Conservation (phyloP, 2,888 invertebrate genomes). For the Podotricha telesiphe region DNA sequence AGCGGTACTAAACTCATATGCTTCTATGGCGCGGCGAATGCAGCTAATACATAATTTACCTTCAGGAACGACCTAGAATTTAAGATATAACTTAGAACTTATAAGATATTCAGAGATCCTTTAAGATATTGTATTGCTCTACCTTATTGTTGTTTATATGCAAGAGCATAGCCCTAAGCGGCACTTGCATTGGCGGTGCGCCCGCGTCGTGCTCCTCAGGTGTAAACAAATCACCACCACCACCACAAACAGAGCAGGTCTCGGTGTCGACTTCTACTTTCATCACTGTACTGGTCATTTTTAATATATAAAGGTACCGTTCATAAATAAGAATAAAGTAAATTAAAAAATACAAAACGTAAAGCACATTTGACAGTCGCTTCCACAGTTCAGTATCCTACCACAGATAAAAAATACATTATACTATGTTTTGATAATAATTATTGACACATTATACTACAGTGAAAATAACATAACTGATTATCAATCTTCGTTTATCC, state of each 20-base stretch:
- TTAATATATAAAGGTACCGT: not conserved
- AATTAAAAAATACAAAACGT: not conserved
- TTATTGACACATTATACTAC: not conserved
- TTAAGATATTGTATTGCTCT: slow-evolving; percentile 1
- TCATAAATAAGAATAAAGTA: slow-evolving; percentile 1
- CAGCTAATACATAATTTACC: slow-evolving; percentile 67
- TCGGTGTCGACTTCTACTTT: slow-evolving; percentile 64
- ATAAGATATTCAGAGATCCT: not conserved
- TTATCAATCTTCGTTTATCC: too few species aligned
- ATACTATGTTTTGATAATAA: not conserved
- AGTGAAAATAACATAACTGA: too few species aligned
- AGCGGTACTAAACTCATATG: slow-evolving; percentile 65
- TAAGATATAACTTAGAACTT: not conserved
- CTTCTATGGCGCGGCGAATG: slow-evolving; percentile 64
- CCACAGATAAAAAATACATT: not conserved
- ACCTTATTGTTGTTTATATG: slow-evolving; percentile 75
- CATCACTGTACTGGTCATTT: slow-evolving; percentile 58
- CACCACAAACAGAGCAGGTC: slow-evolving; percentile 67
- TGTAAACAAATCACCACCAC: slow-evolving; percentile 60
- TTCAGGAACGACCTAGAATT: slow-evolving; percentile 64
- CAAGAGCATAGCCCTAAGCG: slow-evolving; percentile 69
- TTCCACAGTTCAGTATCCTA: not conserved
- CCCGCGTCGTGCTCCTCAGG: slow-evolving; percentile 73
- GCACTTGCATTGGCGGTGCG: slow-evolving; percentile 57
- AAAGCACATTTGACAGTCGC: not conserved